Conservation (phyloP, 1,140 invertebrate species). For the Limonius californicus region DNA sequence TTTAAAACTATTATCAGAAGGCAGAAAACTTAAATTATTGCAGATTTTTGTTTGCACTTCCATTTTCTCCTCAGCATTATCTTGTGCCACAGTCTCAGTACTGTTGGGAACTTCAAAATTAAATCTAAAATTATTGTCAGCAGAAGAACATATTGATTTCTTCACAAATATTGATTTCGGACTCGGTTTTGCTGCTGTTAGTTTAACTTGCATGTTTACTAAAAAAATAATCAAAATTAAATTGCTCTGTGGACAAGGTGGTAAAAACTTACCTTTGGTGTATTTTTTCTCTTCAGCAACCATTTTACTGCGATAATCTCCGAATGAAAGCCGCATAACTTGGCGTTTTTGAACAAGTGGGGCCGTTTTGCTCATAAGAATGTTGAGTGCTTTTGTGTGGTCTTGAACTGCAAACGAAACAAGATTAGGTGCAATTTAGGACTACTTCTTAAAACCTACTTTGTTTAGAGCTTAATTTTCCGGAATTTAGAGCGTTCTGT, state of each 20-base stretch:
- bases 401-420: constrained; percentile 58
- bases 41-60: too few relatives aligned
- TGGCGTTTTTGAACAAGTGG: constrained; percentile 67
- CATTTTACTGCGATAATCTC: constrained; percentile 73
- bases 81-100: constrained; percentile 10
- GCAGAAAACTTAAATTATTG: constrained; percentile 31
- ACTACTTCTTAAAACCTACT: constrained; percentile 48
- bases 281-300: constrained; percentile 65
- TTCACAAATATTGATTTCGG: constrained; percentile 57
- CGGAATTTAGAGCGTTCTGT: constrained; percentile 53
- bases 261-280: constrained; percentile 44
- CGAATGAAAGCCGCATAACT: constrained; percentile 67
- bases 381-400: constrained; percentile 58
- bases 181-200: constrained; percentile 32
- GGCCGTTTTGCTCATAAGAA: constrained; percentile 62
- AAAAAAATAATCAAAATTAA: constrained; percentile 19
- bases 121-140: constrained; percentile 47
- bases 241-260: too few relatives aligned
- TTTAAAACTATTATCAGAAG: constrained; percentile 48
- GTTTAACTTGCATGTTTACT: constrained; percentile 48
- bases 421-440: too few relatives aligned
- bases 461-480: constrained; percentile 62
- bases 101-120: constrained; percentile 41
- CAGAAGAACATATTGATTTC: constrained; percentile 46
- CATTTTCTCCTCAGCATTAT: constrained; percentile 29